phyloP scores from a whole-genome alignment of 1,140 invertebrate species.

The Megathymus violae region DNA sequence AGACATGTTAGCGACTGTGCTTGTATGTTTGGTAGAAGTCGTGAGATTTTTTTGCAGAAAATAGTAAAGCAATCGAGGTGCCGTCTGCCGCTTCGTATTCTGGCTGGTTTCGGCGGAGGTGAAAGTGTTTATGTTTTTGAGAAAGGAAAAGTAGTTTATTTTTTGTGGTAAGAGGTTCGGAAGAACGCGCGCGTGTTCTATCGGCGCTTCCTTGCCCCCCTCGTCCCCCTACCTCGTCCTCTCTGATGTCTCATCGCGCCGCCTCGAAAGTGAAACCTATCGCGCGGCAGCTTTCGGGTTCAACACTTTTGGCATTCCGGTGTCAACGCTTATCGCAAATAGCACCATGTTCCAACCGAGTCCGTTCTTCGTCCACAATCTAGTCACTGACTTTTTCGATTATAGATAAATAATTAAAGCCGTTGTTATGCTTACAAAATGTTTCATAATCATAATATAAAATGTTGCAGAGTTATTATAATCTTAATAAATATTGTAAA shows the following conservation, averaged over 20 bases:
- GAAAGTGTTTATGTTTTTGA: constrained; percentile 78
- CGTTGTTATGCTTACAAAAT: too few relatives aligned
- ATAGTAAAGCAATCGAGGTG: background rate
- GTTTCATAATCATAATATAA: too few relatives aligned
- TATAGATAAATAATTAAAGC: too few relatives aligned
- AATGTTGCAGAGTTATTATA: too few relatives aligned
- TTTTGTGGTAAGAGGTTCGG: constrained; percentile 67
- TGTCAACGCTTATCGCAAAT: constrained; percentile 34
- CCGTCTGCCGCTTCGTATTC: constrained; percentile 39
- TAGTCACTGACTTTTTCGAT: too few relatives aligned
- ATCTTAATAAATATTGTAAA: too few relatives aligned
- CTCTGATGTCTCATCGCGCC: constrained; percentile 2
- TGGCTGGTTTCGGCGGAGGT: constrained; percentile 62
- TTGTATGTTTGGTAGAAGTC: too few relatives aligned
- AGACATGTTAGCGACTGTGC: too few relatives aligned
- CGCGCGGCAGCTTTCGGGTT: constrained; percentile 44
- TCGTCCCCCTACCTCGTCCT: constrained; percentile 26
- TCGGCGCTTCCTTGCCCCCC: constrained; percentile 10
- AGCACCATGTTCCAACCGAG: background rate
- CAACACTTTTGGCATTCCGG: constrained; percentile 39
- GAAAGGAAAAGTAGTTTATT: constrained; percentile 81
- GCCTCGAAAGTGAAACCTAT: constrained; percentile 69
- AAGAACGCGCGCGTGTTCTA: constrained; percentile 31
- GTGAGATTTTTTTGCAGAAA: too few relatives aligned
- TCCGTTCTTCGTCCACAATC: too few relatives aligned